Percentiles rank a stretch among this genome's conserved stretches.
phyloP scores from a whole-genome alignment of 2,113 vertebrate genomes.

The Plotosus lineatus region DNA sequence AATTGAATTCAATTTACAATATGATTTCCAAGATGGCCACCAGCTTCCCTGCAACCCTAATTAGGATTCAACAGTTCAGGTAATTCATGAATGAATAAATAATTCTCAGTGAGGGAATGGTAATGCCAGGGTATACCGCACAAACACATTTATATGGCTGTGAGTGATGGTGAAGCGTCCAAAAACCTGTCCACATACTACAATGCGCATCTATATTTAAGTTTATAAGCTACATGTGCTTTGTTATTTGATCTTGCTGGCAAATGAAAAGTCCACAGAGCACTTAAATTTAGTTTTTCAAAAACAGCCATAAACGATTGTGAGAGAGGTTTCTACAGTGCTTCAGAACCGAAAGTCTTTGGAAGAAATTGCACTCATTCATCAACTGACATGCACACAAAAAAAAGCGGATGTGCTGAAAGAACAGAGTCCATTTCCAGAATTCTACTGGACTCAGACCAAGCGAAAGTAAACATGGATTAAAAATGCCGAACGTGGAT shows the following conservation, averaged over 20 bases:
- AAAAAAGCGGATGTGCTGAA: background rate
- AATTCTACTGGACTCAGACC: background rate
- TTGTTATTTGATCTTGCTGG: background rate
- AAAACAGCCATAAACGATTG: background rate
- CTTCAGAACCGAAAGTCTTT: background rate
- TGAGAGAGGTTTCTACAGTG: background rate
- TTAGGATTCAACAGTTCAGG: too few species aligned
- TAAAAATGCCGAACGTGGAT: background rate
- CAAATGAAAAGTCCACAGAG: background rate
- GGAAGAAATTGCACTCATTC: constrained; percentile 17
- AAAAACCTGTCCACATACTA: background rate
- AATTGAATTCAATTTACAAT: too few species aligned
- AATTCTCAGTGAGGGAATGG: too few species aligned
- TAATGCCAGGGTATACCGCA: too few species aligned
- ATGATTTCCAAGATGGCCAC: too few species aligned
- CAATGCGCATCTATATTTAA: background rate
- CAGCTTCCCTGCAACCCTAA: too few species aligned
- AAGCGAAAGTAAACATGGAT: background rate
- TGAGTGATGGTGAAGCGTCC: background rate
- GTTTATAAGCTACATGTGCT: background rate
- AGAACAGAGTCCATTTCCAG: background rate
- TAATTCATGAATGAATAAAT: too few species aligned
- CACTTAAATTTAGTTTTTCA: too few species aligned
- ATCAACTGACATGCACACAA: background rate
- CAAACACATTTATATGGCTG: too few species aligned